Evolutionary conservation across 2,113 vertebrate species (phyloP).

Genomic region (Terrapene triunguis): DNA sequence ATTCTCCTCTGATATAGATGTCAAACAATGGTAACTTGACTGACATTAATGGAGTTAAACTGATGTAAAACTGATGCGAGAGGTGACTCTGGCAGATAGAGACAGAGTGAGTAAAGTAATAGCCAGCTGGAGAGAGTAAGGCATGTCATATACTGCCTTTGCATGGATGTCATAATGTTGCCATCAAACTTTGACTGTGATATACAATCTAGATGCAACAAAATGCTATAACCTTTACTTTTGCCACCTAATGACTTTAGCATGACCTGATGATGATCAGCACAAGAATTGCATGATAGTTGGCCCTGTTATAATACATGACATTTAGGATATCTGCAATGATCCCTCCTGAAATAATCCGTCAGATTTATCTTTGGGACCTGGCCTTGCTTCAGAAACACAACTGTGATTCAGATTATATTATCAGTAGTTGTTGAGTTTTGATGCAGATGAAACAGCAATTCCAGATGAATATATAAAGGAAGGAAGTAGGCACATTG

Average conservation of each 20-base stretch:
- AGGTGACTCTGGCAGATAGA: not conserved
- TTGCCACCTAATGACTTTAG: not conserved
- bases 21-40: accelerated
- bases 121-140: not conserved
- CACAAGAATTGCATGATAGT: not conserved
- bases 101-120: not conserved
- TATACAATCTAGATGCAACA: not conserved
- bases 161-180: not conserved
- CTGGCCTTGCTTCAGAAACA: conserved; percentile 51
- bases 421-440: conserved; percentile 47
- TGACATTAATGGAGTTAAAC: not conserved
- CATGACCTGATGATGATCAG: not conserved
- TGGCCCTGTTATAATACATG: not conserved
- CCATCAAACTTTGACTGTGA: not conserved
- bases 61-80: accelerated
- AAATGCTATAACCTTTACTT: not conserved
- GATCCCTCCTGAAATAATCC: not conserved
- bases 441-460: conserved; percentile 47
- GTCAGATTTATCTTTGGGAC: conserved; percentile 35
- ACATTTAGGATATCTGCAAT: not conserved
- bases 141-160: not conserved
- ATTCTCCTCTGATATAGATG: accelerated
- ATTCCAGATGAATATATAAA: conserved; percentile 46
- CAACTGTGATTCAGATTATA: not conserved
- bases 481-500: not conserved